Conservation (phyloP, 1,140 invertebrate genomes). For the Melipona quadrifasciata region DNA sequence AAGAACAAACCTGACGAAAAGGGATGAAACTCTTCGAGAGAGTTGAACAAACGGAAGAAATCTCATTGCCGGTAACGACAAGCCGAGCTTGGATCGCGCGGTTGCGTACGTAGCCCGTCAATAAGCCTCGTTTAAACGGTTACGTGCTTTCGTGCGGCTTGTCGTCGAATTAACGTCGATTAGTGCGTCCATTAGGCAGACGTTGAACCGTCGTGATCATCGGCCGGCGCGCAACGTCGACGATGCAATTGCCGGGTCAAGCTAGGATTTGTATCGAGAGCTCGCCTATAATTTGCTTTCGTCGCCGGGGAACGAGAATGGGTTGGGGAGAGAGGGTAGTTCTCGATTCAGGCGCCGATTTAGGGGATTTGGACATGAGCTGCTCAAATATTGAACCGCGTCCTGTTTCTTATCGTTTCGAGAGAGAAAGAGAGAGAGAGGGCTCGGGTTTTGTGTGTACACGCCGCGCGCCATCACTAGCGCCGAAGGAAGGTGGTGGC, state of each 20-base stretch:
- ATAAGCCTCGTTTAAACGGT: constrained; percentile 70
- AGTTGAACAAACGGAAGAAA: background rate
- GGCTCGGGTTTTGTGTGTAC: background rate
- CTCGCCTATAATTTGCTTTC: constrained; percentile 4
- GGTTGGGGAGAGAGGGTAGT: background rate
- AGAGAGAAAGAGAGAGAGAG: too few species aligned
- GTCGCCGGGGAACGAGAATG: background rate
- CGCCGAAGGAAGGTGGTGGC: background rate
- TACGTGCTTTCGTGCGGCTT: constrained; percentile 62
- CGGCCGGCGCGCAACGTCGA: background rate
- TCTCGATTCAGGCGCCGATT: background rate
- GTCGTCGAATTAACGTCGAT: constrained; percentile 79
- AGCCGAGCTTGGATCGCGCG: constrained; percentile 1
- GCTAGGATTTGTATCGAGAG: constrained; percentile 50
- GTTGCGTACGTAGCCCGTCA: constrained; percentile 60
- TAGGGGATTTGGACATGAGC: background rate
- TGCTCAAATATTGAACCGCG: constrained; percentile 29
- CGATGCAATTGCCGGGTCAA: constrained; percentile 4
- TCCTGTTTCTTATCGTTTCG: constrained; percentile 24
- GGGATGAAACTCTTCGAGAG: background rate
- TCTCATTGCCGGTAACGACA: background rate
- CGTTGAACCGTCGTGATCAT: constrained; percentile 71
- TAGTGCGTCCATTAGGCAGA: constrained; percentile 77
- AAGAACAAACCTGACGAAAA: too few species aligned
- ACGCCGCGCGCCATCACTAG: background rate